phyloP scores from a whole-genome alignment of 1,140 invertebrate genomes.

The Pachypeltis micranthus region DNA sequence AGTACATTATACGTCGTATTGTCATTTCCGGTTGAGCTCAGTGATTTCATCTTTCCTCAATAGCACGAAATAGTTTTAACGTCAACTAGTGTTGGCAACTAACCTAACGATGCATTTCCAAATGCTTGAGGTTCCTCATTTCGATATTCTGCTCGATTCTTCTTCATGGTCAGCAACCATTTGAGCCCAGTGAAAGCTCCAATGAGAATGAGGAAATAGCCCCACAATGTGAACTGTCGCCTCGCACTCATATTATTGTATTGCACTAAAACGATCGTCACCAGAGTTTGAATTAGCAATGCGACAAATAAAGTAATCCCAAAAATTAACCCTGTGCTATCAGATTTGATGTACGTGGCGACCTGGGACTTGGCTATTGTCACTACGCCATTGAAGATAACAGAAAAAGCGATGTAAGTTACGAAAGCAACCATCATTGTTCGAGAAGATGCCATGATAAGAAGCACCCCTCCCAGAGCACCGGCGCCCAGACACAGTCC shows the following conservation, averaged over 20 bases:
- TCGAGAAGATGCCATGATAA: conserved; percentile 45
- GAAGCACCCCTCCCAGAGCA: conserved; percentile 49
- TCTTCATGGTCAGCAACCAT: no score
- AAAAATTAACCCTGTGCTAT: conserved; percentile 81
- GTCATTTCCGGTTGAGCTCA: no score
- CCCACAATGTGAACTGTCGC: neutral
- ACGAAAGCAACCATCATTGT: conserved; percentile 60
- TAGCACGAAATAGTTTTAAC: no score
- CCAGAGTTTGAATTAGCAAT: conserved; percentile 59
- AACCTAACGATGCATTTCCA: no score
- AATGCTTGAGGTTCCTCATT: no score
- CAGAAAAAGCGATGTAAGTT: conserved; percentile 61
- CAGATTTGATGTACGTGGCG: conserved; percentile 59
- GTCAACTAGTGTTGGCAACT: no score
- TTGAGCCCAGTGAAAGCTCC: neutral
- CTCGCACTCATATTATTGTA: neutral
- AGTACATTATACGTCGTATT: no score
- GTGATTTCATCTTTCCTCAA: no score
- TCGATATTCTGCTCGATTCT: no score
- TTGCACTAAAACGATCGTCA: conserved; percentile 52
- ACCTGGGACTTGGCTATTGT: conserved; percentile 83
- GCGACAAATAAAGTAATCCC: conserved; percentile 79
- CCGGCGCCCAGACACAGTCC: conserved; percentile 42
- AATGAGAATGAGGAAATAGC: neutral
- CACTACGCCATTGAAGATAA: conserved; percentile 67